Evolutionary conservation across 2,113 vertebrate species (phyloP), one percentile per base, ranked within the genome.

Genomic region (Alexandromys fortis): DNA sequence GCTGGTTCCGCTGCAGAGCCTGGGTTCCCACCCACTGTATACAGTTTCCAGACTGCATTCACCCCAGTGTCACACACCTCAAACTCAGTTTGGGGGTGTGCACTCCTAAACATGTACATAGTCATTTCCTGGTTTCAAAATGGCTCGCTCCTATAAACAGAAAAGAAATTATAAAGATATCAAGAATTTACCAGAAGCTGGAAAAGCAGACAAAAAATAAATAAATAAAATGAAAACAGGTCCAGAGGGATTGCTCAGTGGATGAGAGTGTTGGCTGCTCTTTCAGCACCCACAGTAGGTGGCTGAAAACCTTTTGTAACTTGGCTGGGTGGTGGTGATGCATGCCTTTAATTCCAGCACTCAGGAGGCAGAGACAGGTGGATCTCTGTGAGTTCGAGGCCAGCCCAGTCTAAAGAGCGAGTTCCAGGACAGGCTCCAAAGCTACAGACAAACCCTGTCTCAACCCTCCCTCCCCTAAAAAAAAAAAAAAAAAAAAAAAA

Each of bases 131-230:
- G 22, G 49, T 90, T 52, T 38, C 17, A 68, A 94, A 92, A 95
- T 13, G 78, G 58, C 65, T 75, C 55, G 78, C 58, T 75, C 72
- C 72, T 73, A 10, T 67, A 63, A 96, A 94, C 1, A 90, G 47
- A 65, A 90, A 75, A 82, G 52, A 22, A 5, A 92, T 61, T 28
- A 52, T 19, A 78, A 75, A 6, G 11, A 38, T 61, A 77, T 75
- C 38, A 72, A 78, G 63, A 87, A 45, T 87, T 78, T 76, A n/a
- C 1, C 33, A 92, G 61, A 93, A 91, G 35, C 33, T 67, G 17
- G 11, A 94, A 12, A 95, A 61, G 21, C 17, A 82, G 73, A 78
- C 28, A 49, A 49, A 49, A 45, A 45, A 83, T 72, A 95, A 96
- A 42, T 42, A 42, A 86, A 26, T 49, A 47, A 91, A 28, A 13